Evolutionary conservation across 2,113 vertebrate species (phyloP).

Genomic region (Gallinago paraguaiae): DNA sequence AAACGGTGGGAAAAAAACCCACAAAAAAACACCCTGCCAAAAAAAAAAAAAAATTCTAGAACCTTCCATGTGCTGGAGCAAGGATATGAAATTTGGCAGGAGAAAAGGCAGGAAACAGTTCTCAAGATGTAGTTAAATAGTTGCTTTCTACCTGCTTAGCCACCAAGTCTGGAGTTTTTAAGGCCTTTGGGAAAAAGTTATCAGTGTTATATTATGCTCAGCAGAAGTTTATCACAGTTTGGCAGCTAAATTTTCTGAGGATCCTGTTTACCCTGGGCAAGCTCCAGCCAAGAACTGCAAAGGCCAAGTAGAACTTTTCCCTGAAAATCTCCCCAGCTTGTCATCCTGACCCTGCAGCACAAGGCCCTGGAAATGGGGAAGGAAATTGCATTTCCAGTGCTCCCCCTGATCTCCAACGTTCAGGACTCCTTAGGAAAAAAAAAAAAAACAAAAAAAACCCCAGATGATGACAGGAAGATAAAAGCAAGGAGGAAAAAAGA

Average conservation of each 20-base stretch:
- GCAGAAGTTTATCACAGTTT: background rate
- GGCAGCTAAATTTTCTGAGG: background rate
- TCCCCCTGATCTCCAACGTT: background rate
- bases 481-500: background rate
- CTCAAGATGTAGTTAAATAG: background rate
- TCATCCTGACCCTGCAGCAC: background rate
- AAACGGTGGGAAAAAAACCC: background rate
- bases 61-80: background rate
- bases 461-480: background rate
- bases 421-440: background rate
- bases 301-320: background rate
- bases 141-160: background rate
- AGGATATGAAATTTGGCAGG: background rate
- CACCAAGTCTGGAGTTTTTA: background rate
- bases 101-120: background rate
- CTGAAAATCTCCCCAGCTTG: background rate
- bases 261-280: constrained; percentile 21
- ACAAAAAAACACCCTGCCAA: background rate
- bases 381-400: constrained; percentile 9
- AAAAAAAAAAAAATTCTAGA: background rate
- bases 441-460: background rate
- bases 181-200: background rate
- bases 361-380: background rate
- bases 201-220: background rate
- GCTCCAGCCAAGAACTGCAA: background rate